A percentile compares a stretch with the other conserved stretches of the same genome.
These are phyloP conservation scores for Oreotrochilus melanogaster DNA, from an alignment of 2,113 vertebrate genomes.

Conservation along the genomic window DNA sequence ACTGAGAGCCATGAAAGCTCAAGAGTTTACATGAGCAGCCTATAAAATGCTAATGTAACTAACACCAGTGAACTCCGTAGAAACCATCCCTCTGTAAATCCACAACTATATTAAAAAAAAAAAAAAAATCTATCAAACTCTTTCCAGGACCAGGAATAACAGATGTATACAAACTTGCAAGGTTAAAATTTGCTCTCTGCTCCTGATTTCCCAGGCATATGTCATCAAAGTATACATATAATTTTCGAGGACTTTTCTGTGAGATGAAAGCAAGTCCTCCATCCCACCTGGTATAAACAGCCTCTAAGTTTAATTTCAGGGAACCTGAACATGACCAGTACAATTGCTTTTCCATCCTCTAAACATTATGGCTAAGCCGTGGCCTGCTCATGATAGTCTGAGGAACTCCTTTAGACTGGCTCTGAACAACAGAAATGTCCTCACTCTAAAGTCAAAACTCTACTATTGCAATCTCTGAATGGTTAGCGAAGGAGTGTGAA, in stretches of 20 bases:
- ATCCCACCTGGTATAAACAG: not conserved
- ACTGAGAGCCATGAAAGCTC: not conserved
- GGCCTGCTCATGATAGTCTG: not conserved
- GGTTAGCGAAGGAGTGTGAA: not conserved
- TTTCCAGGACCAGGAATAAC: not conserved
- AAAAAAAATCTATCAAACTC: not conserved
- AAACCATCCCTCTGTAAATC: not conserved
- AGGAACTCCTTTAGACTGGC: not conserved
- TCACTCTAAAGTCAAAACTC: no score
- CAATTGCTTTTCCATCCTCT: not conserved
- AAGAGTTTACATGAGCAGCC: not conserved
- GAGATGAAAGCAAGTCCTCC: not conserved
- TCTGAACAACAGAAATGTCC: not conserved
- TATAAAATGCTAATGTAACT: constrained; percentile 6
- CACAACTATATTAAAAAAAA: not conserved
- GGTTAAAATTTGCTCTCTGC: not conserved
- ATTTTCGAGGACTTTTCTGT: not conserved
- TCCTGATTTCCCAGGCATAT: not conserved
- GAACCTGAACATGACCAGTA: not conserved
- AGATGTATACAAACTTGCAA: not conserved
- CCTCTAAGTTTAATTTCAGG: not conserved
- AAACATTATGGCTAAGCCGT: not conserved
- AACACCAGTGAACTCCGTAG: not conserved
- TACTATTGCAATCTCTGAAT: not conserved
- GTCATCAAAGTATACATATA: not conserved